Evolutionary conservation across 2,797 vertebrate genomes (phyloP), one percentile per base, ranked within the genome.

Genomic region (Coregonus ussuriensis): DNA sequence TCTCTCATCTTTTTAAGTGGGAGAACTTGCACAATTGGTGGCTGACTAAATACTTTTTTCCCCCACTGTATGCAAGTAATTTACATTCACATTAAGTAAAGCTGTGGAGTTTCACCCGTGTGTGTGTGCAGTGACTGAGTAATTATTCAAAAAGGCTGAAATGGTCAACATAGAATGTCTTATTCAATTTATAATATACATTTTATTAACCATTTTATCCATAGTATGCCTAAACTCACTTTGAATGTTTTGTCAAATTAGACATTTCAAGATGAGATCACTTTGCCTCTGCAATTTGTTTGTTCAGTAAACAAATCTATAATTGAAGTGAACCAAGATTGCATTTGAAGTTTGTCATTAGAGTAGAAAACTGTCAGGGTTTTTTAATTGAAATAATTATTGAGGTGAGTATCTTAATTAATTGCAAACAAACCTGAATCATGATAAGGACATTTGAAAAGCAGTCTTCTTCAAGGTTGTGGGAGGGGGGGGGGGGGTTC

Each of bases 321-420:
- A 71, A 77, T 71, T 77, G 71, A 47, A 59, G 53, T 62, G 21
- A 47, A 29, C 52, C 56, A 41, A 35, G 54, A 77, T 41, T 71
- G 52, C 59, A 56, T 76, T 76, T 79, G 74, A 52, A 65, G 70
- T 56, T 70, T 59, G 25, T 75, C 15, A 56, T 51, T 76, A 53
- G 62, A 29, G 68, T 25, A 56, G 71, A 56, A 6, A 54, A 67
- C 31, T 74, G 47, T 69, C 59, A 77, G 9, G 33, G 6, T 18
- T 14, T 77, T 47, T 73, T 77, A 77, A 82, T 71, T 70, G 52
- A 76, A 35, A 72, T 72, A 14, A 72, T 72, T 74, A 52, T 62
- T 41, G 41, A 74, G 56, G 73, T 69, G 53, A 76, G 62, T 72
- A 29, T 52, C 21, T 59, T 78, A 11, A 81, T 75, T 81, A 31